These are phyloP conservation scores for Branchipolynoe longqiensis DNA, from an alignment of 2,888 invertebrate genomes.

Conservation along the genomic window DNA sequence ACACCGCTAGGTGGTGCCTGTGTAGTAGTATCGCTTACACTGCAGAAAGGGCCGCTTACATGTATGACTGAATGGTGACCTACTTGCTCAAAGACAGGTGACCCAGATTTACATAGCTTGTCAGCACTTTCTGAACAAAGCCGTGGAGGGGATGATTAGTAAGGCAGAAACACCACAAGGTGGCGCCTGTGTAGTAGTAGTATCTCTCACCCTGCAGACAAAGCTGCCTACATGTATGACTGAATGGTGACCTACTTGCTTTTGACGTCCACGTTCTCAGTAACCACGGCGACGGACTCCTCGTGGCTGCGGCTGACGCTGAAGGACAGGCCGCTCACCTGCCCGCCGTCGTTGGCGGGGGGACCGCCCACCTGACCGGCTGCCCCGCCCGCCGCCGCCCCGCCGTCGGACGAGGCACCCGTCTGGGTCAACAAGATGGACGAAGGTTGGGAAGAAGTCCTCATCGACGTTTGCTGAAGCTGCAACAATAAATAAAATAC, in stretches of 20 bases:
- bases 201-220: too few relatives aligned
- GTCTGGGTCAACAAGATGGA: conserved; percentile 38
- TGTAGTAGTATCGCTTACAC: too few relatives aligned
- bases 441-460: conserved; percentile 35
- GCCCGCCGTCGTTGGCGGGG: background rate
- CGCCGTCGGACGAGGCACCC: conserved; percentile 28
- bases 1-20: too few relatives aligned
- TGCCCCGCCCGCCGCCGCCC: background rate
- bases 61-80: too few relatives aligned
- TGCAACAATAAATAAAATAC: background rate
- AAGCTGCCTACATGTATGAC: background rate
- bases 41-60: too few relatives aligned
- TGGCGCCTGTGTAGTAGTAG: too few relatives aligned
- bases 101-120: too few relatives aligned
- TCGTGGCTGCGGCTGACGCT: background rate
- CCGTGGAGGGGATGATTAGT: too few relatives aligned
- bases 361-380: background rate
- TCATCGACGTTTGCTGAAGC: conserved; percentile 37
- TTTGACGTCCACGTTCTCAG: conserved; percentile 27
- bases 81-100: too few relatives aligned
- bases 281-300: conserved; percentile 26
- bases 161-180: too few relatives aligned
- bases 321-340: background rate
- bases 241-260: conserved; percentile 30
- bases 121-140: too few relatives aligned